Evolutionary conservation across 2,113 vertebrate species (phyloP).

Genomic region (Triplophysa dalaica): DNA sequence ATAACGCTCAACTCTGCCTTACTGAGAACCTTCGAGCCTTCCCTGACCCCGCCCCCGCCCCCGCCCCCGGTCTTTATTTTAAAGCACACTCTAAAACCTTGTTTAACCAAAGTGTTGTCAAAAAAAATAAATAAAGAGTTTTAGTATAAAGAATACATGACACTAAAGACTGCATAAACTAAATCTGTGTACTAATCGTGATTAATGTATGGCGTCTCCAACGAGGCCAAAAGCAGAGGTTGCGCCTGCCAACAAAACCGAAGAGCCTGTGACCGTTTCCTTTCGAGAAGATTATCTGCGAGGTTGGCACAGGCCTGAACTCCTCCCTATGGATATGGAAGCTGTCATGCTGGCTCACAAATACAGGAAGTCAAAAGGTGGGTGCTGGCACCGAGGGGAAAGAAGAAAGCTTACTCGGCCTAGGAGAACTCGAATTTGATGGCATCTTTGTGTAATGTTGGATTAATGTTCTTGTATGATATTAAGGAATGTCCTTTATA

Average conservation of each 20-base stretch:
- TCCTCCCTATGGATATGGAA: slow-evolving; percentile 35
- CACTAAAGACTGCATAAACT: slow-evolving; percentile 29
- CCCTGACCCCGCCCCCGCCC: background rate
- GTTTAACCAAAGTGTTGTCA: background rate
- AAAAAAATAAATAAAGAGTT: background rate
- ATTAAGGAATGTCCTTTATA: background rate
- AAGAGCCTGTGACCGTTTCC: slow-evolving; percentile 36
- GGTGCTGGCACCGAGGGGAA: slow-evolving; percentile 6
- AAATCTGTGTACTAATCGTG: slow-evolving; percentile 41
- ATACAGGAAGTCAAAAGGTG: slow-evolving; percentile 22
- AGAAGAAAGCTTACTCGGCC: slow-evolving; percentile 19
- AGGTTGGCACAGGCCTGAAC: too few relatives aligned
- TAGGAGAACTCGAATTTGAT: slow-evolving; percentile 10
- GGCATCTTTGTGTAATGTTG: background rate
- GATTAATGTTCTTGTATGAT: background rate
- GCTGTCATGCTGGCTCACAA: slow-evolving; percentile 39
- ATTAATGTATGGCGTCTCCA: slow-evolving; percentile 39
- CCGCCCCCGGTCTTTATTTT: background rate
- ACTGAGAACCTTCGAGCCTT: slow-evolving; percentile 40
- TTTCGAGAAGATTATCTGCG: too few relatives aligned
- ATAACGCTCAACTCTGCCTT: slow-evolving; percentile 53
- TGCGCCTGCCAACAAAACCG: slow-evolving; percentile 42
- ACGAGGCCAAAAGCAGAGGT: slow-evolving; percentile 29
- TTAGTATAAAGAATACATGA: slow-evolving; percentile 33
- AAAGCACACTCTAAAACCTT: slow-evolving; percentile 6